phyloP scores from a whole-genome alignment of 2,797 vertebrate genomes.

The Pyrocephalus nanus region DNA sequence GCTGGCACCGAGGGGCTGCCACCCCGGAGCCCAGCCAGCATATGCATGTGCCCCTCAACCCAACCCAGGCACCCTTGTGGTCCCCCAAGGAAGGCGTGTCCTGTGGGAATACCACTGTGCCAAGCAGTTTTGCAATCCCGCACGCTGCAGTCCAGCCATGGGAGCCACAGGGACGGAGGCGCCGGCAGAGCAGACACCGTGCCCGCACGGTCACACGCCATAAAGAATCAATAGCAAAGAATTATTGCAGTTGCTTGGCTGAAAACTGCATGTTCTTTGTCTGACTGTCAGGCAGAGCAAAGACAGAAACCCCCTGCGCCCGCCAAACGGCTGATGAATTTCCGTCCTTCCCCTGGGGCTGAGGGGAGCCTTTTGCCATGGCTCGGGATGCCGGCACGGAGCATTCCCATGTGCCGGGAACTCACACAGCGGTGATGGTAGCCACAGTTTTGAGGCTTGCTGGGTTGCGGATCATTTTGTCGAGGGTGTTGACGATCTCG shows the following conservation, averaged over 20 bases:
- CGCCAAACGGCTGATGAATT: neutral
- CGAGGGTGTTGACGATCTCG: conserved; percentile 95
- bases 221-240: conserved; percentile 4
- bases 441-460: conserved; percentile 97
- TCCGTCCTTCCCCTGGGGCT: neutral
- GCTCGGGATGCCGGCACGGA: neutral
- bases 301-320: neutral
- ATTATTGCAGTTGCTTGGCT: neutral
- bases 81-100: neutral
- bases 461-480: conserved; percentile 99
- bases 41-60: rapidly evolving
- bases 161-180: rapidly evolving
- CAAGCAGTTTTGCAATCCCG: neutral
- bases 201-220: neutral
- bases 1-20: neutral
- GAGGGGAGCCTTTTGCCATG: rapidly evolving
- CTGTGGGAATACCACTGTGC: rapidly evolving
- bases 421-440: conserved; percentile 97
- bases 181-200: rapidly evolving
- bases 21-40: rapidly evolving
- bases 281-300: neutral
- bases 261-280: neutral
- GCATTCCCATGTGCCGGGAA: neutral
- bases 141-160: rapidly evolving
- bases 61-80: rapidly evolving